Conservation (phyloP, 2,888 invertebrate genomes). For the Ptycholaimellus sp. region DNA sequence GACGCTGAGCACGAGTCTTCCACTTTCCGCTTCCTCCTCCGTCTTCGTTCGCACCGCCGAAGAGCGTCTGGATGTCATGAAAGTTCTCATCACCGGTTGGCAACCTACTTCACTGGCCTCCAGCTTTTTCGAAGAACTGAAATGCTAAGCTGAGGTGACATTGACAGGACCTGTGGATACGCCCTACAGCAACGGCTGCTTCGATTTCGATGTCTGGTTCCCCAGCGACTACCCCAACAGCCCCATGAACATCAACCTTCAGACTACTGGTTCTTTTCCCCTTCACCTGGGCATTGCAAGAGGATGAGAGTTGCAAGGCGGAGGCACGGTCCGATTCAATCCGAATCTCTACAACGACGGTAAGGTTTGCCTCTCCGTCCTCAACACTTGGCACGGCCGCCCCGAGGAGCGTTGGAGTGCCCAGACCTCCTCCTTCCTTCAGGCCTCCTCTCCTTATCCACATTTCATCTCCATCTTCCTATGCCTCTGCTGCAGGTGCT, state of each 20-base stretch:
- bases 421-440: constrained; percentile 68
- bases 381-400: constrained; percentile 85
- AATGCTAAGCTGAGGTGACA: constrained; percentile 13
- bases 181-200: constrained; percentile 36
- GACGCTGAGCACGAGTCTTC: constrained; percentile 66
- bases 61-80: constrained; percentile 78
- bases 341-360: constrained; percentile 38
- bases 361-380: constrained; percentile 54
- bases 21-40: constrained; percentile 68
- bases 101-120: not conserved
- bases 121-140: too few species aligned
- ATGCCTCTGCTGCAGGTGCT: constrained; percentile 28
- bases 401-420: constrained; percentile 94
- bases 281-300: too few species aligned
- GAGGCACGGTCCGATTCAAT: constrained; percentile 35
- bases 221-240: constrained; percentile 36
- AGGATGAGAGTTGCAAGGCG: too few species aligned
- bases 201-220: constrained; percentile 33
- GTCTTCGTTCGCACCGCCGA: constrained; percentile 83
- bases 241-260: constrained; percentile 33
- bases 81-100: constrained; percentile 33
- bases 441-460: too few species aligned
- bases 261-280: too few species aligned
- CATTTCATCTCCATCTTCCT: too few species aligned
- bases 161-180: constrained; percentile 38